Base-by-base conservation (phyloP, 2,113 vertebrate species). In the Boulengeromyrus knoepffleri region DNA sequence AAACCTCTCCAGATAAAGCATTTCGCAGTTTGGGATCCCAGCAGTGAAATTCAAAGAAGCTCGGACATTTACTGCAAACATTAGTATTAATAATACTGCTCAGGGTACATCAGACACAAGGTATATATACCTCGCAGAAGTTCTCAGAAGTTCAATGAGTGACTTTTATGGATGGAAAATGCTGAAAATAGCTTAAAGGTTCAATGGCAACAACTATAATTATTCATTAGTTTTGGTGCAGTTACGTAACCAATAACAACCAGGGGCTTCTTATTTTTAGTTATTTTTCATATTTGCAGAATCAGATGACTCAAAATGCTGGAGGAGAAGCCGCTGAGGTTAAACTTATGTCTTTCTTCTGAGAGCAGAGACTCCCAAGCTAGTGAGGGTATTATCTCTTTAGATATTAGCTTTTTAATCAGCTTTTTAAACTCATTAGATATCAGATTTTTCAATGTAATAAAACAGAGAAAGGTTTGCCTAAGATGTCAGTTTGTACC, bases 361-460 rank as follows among this genome's bases (percentile, higher is more conserved):
- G 88, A 91, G 92, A 93, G 90, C 90, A 46, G 89, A 88, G 83
- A 91, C 92, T 94, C 90, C 85, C 89, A 88, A 85, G 49, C 77
- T 92, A 89, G 93, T 90, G 91, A 92, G 85, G 89, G 92, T 88
- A 94, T 93, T 91, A 86, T 10, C 13, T 19, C 47, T 31, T 90
- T 77, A 85, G 66, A 85, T 87, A 90, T 58, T 89, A 89, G 47
- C 90, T 58, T 56, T 13, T 50, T 50, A 13, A 50, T 0, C 47
- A 89, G 47, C 90, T 58, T 53, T 53, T 53, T 5, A 53, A 53
- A 21, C 52, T n/a, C 89, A 88, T 90, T 83, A 85, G 66, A 85
- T 87, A 90, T 74, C 90, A 90, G 49, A 89, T 58, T 88, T 70
- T 88, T 89, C 85, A 66, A 91, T 88, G 70, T 47, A 45, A 91